A percentile compares a stretch with the other conserved stretches of the same genome.
phyloP scores from a whole-genome alignment of 2,113 vertebrate species.

The Salminus brasiliensis region DNA sequence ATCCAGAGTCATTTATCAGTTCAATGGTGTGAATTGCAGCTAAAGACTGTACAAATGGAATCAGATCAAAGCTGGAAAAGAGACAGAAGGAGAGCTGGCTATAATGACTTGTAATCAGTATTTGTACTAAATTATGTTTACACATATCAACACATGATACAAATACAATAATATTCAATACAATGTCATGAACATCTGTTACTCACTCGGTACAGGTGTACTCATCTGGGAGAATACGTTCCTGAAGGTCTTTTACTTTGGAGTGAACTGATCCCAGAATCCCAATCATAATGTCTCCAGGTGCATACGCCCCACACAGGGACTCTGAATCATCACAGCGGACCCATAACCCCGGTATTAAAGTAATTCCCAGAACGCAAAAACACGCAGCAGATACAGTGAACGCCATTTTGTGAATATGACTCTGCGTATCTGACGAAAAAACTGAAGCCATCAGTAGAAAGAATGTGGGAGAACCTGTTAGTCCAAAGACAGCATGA shows the following conservation, averaged over 20 bases:
- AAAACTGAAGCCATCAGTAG: too few relatives aligned
- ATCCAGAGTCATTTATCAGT: slow-evolving; percentile 63
- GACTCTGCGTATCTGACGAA: too few relatives aligned
- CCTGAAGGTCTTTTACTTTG: slow-evolving; percentile 18
- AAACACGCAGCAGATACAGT: too few relatives aligned
- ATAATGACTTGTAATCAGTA: too few relatives aligned
- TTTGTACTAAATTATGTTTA: too few relatives aligned
- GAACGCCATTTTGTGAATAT: too few relatives aligned
- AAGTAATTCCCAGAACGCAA: not conserved
- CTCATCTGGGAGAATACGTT: slow-evolving; percentile 31
- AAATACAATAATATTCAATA: too few relatives aligned
- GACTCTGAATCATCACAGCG: not conserved
- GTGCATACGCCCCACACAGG: slow-evolving; percentile 16
- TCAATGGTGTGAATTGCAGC: slow-evolving; percentile 68
- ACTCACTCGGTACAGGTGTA: slow-evolving; percentile 54
- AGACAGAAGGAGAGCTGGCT: not conserved
- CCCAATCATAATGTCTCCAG: slow-evolving; percentile 57
- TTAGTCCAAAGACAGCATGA: too few relatives aligned
- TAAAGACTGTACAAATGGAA: slow-evolving; percentile 55
- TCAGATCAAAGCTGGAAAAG: slow-evolving; percentile 60
- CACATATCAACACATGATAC: too few relatives aligned
- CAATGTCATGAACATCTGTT: not conserved
- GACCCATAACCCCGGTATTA: not conserved
- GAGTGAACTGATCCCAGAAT: slow-evolving; percentile 55
- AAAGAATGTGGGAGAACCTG: too few relatives aligned